A percentile compares a stretch with the other conserved stretches of the same genome.
These are phyloP conservation scores for Neomorphus geoffroyi DNA, from an alignment of 2,797 vertebrate species.

Conservation along the genomic window DNA sequence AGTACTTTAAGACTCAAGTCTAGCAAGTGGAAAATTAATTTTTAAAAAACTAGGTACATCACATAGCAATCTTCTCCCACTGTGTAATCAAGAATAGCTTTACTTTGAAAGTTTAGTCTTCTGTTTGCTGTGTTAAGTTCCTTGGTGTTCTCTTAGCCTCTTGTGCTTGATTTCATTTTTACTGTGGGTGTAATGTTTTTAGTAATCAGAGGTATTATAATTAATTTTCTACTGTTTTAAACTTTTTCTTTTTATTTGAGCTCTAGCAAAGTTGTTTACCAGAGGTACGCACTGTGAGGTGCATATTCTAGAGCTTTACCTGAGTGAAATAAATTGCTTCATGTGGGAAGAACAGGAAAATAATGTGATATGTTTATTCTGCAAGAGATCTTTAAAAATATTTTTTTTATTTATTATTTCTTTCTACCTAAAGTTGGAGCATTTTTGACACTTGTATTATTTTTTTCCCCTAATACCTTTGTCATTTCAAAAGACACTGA, in stretches of 20 bases:
- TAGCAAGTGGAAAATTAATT: background rate
- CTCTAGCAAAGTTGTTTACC: slow-evolving; percentile 33
- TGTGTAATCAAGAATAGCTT: background rate
- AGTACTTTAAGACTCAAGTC: background rate
- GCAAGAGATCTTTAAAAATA: background rate
- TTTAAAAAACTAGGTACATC: background rate
- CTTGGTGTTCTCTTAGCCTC: background rate
- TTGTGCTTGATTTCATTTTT: slow-evolving; percentile 21
- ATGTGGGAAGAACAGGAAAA: background rate
- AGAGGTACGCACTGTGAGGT: background rate
- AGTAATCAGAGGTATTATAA: background rate
- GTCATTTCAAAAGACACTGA: background rate
- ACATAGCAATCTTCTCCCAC: background rate
- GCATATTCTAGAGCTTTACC: background rate
- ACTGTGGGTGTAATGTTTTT: background rate
- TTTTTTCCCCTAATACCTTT: background rate
- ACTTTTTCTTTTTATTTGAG: slow-evolving; percentile 11
- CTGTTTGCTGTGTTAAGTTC: background rate
- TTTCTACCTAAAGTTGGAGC: background rate
- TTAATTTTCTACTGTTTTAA: slow-evolving; percentile 47
- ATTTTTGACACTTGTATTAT: background rate
- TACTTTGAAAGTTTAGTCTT: slow-evolving; percentile 5
- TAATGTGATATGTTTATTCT: background rate
- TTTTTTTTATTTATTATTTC: background rate
- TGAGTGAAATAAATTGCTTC: background rate